Conservation (phyloP, 1,140 invertebrate genomes). For the Spodoptera litura region DNA sequence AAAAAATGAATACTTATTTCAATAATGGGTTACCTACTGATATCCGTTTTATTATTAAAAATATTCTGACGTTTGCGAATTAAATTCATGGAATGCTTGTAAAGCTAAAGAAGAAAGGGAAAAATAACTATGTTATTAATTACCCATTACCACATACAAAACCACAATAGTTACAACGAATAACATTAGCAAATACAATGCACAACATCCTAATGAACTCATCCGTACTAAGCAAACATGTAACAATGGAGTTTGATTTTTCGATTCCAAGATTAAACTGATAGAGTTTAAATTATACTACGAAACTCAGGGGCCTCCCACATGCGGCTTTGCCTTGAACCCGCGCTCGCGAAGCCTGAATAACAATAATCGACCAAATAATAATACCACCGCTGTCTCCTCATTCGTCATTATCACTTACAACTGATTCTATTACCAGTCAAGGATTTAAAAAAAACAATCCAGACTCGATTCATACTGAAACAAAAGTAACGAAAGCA, state of each 20-base stretch:
- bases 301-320: conserved; percentile 60
- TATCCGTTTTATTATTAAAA: too few relatives aligned
- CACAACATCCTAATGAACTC: neutral
- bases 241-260: conserved; percentile 15
- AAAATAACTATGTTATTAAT: too few relatives aligned
- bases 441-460: conserved; percentile 17
- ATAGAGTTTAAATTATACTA: conserved; percentile 49
- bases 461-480: neutral
- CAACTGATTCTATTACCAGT: conserved; percentile 10
- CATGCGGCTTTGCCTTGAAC: conserved; percentile 66
- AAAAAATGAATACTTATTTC: too few relatives aligned
- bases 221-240: neutral
- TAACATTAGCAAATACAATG: too few relatives aligned
- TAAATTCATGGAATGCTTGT: too few relatives aligned
- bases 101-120: too few relatives aligned
- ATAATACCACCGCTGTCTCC: conserved; percentile 47
- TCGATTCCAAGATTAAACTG: conserved; percentile 36
- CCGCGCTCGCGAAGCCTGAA: conserved; percentile 58
- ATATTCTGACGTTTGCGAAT: too few relatives aligned
- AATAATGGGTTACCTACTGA: too few relatives aligned
- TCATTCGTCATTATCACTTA: conserved; percentile 37
- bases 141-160: too few relatives aligned
- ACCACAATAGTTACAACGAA: too few relatives aligned
- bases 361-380: conserved; percentile 63
- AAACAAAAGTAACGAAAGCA: conserved; percentile 22